Base-by-base conservation (phyloP, 2,888 invertebrate species). In the Lasioglossum morio region DNA sequence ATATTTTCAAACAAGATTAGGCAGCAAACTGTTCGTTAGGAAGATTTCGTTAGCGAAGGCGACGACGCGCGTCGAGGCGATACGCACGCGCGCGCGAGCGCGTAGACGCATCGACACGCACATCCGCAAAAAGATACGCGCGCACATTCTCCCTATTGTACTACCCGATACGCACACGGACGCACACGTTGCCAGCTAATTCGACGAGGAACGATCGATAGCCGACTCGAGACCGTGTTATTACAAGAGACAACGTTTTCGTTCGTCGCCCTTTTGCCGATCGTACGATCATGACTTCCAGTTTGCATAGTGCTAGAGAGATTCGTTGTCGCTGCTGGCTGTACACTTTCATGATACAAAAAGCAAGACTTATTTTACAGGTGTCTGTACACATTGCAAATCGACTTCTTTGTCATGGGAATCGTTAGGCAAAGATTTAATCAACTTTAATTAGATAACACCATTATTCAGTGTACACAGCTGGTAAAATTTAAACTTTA, bases 161-260 rank as follows among this genome's bases (percentile, higher is more conserved):
- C 23, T 10, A 43, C 10, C 57, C 57, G 48, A 48, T 48, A 48
- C 48, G 48, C 48, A 23, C 74, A 40, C 73, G 57, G 37, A 48
- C 48, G 48, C 48, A 23, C 74, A 40, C 73, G 66, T n/a, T 66
- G 30, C 34, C 72, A 66, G 81, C 86, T 90, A 89, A 91, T 91
- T 88, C 88, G 79, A 63, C 79, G 83, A 78, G 80, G 78, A 37
- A 75, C 84, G 86, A 91, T 91, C 91, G 91, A 91, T 91, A 88
- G 76, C 73, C 66, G 79, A 81, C 86, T 86, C 79, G 81, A 89
- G 88, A 88, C 85, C 86, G 90, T 89, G 91, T 91, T 91, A 90
- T 90, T 91, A 88, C 87, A 43, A 87, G 90, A 84, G 88, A 91
- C 88, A 91, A 91, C 90, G 82, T 81, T 70, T 74, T 79, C 79